Conservation (phyloP, 1,140 invertebrate genomes). For the Daktulosphaira vitifoliae region DNA sequence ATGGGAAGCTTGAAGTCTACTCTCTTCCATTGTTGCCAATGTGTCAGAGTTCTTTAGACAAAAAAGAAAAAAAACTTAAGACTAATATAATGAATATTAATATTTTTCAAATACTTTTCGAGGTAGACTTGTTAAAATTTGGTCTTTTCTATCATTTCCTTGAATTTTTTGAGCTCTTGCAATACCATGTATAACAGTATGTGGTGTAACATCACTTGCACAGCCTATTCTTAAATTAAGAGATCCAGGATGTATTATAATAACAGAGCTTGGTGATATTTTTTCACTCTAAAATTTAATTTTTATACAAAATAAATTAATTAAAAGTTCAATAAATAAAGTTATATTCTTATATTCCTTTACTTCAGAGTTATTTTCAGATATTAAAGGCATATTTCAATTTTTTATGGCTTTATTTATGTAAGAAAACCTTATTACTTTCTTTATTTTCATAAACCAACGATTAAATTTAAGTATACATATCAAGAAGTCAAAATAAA, state of each 20-base stretch:
- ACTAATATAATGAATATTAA: not conserved
- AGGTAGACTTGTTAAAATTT: slow-evolving; percentile 55
- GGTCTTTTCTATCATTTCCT: slow-evolving; percentile 54
- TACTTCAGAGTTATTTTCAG: too few species aligned
- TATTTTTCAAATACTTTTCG: slow-evolving; percentile 41
- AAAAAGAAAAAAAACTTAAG: slow-evolving; percentile 16
- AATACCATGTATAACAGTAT: slow-evolving; percentile 77
- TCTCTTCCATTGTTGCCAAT: slow-evolving; percentile 70
- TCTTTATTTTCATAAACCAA: too few species aligned
- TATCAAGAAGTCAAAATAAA: too few species aligned
- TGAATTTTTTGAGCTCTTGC: slow-evolving; percentile 53
- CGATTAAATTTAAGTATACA: too few species aligned
- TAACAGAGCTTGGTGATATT: slow-evolving; percentile 48
- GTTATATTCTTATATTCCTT: too few species aligned
- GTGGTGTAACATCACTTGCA: slow-evolving; percentile 79
- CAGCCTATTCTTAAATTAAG: slow-evolving; percentile 77
- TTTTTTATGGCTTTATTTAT: too few species aligned
- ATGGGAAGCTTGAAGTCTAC: slow-evolving; percentile 67
- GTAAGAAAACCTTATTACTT: too few species aligned
- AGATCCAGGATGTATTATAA: slow-evolving; percentile 93
- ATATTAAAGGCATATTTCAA: too few species aligned
- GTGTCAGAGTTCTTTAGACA: slow-evolving; percentile 51
- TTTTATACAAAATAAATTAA: too few species aligned
- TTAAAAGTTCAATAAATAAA: too few species aligned
- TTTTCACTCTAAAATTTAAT: not conserved